Evolutionary conservation across 2,797 vertebrate species (phyloP).

Genomic region (Sorex maritimensis): DNA sequence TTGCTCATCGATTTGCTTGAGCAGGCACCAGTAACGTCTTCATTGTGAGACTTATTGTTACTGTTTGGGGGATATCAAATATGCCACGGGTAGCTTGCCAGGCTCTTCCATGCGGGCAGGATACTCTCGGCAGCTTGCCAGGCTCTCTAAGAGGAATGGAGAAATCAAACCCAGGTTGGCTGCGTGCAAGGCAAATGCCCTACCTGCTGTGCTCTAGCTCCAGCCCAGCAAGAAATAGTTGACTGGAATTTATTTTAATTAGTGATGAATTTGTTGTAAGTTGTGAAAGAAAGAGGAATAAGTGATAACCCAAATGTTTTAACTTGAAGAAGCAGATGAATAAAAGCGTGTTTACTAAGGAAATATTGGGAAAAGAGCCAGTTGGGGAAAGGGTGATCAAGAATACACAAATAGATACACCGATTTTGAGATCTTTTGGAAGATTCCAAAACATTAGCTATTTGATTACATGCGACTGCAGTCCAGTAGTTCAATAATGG

Average conservation of each 20-base stretch:
- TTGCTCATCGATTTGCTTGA: too few species aligned
- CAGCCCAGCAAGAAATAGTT: neutral
- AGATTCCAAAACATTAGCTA: neutral
- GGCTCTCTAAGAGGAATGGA: too few species aligned
- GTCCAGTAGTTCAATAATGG: neutral
- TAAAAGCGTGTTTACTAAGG: neutral
- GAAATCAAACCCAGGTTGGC: too few species aligned
- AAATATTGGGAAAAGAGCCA: neutral
- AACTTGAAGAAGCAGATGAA: neutral
- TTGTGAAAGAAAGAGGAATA: neutral
- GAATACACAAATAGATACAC: neutral
- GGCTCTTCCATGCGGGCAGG: too few species aligned
- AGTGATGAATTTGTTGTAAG: neutral
- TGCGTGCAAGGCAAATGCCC: too few species aligned
- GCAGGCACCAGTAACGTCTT: too few species aligned
- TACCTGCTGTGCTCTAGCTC: too few species aligned
- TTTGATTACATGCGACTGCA: neutral
- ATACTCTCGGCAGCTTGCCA: too few species aligned
- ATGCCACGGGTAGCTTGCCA: too few species aligned
- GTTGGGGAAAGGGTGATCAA: neutral
- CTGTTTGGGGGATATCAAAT: too few species aligned
- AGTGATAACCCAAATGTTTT: neutral
- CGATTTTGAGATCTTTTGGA: constrained; percentile 14
- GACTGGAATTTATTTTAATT: neutral
- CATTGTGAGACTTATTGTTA: too few species aligned